phyloP scores from a whole-genome alignment of 2,113 vertebrate genomes.

The Xiphophorus maculatus region DNA sequence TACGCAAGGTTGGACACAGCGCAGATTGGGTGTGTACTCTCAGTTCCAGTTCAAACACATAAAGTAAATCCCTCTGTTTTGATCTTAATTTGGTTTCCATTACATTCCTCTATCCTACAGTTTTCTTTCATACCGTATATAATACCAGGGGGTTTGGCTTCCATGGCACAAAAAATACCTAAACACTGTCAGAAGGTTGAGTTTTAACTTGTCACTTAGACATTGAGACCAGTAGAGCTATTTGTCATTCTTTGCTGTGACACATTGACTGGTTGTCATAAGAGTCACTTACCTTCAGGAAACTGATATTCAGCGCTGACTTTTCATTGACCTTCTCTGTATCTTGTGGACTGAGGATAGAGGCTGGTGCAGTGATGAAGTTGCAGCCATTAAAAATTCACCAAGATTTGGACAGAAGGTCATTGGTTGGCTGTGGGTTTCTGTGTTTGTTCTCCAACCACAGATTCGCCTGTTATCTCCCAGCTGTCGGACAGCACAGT shows the following conservation, averaged over 20 bases:
- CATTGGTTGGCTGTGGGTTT: conserved; percentile 2
- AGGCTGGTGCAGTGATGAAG: not conserved
- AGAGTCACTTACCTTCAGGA: conserved; percentile 2
- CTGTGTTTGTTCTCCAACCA: not conserved
- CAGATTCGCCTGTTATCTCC: conserved; percentile 27
- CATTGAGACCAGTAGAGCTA: not conserved
- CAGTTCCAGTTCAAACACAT: too few species aligned
- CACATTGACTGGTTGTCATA: not conserved
- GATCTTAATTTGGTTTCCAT: too few species aligned
- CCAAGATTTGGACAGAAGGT: not conserved
- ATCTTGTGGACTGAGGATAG: not conserved
- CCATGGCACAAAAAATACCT: not conserved
- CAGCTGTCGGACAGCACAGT: conserved; percentile 20
- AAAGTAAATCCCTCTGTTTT: too few species aligned
- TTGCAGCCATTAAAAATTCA: too few species aligned
- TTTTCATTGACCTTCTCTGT: not conserved
- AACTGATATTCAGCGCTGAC: not conserved
- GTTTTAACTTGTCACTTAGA: not conserved
- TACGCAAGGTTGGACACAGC: too few species aligned
- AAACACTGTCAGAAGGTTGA: not conserved
- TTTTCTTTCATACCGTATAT: not conserved
- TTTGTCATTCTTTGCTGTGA: not conserved
- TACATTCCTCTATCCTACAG: not conserved
- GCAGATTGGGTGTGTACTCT: too few species aligned
- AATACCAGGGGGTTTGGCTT: not conserved